These are phyloP conservation scores for Heliconius sara DNA, from an alignment of 2,888 invertebrate genomes.

Conservation along the genomic window DNA sequence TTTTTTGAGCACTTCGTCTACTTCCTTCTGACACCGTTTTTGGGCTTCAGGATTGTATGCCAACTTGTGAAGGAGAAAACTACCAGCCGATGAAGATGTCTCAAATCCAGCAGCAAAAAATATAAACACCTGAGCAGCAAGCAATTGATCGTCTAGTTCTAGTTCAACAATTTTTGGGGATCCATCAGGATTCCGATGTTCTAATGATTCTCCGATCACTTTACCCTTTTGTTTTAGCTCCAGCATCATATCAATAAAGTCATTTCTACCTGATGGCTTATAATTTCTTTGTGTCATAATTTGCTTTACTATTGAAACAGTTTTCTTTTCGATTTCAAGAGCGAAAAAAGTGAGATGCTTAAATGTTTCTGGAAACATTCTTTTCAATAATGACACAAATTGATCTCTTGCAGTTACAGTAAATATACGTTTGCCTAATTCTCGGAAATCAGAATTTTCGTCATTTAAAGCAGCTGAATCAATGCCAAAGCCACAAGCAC, in stretches of 20 bases:
- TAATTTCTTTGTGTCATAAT: conserved; percentile 55
- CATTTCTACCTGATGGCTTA: conserved; percentile 55
- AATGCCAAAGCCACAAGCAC: conserved; percentile 59
- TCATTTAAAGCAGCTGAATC: conserved; percentile 55
- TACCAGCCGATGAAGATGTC: conserved; percentile 64
- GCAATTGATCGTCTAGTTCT: conserved; percentile 54
- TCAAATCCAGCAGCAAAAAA: conserved; percentile 68
- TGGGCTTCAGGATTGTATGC: conserved; percentile 63
- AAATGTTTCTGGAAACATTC: conserved; percentile 50
- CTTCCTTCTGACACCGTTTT: conserved; percentile 57
- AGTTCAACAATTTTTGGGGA: conserved; percentile 53
- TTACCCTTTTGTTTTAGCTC: conserved; percentile 58
- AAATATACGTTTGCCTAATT: conserved; percentile 48
- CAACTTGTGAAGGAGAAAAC: conserved; percentile 60
- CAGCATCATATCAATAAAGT: conserved; percentile 61
- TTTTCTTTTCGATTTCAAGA: conserved; percentile 51
- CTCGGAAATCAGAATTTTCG: conserved; percentile 54
- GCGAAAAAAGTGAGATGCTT: conserved; percentile 48
- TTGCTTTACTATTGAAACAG: conserved; percentile 50
- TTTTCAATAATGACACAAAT: conserved; percentile 49
- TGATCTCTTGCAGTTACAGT: conserved; percentile 48
- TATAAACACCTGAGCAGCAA: conserved; percentile 58
- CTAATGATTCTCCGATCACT: conserved; percentile 52
- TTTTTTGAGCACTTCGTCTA: conserved; percentile 55
- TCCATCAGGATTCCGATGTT: conserved; percentile 52